Percentiles rank a stretch among this genome's conserved stretches.
phyloP scores from a whole-genome alignment of 1,140 invertebrate genomes.

The Hirudo medicinalis region DNA sequence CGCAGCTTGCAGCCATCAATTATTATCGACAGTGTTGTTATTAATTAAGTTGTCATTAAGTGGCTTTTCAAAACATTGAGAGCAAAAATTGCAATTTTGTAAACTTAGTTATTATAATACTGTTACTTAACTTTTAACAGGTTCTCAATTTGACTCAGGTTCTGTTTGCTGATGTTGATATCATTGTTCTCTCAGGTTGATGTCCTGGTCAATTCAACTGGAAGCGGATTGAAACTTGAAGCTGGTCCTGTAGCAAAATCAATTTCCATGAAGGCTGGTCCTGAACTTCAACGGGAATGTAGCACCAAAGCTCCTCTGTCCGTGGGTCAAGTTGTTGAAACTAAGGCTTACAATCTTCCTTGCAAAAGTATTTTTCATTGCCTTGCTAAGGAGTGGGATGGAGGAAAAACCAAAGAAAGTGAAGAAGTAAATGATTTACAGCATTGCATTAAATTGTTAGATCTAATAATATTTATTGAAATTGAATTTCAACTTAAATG shows the following conservation, averaged over 20 bases:
- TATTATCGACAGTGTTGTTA: too few species aligned
- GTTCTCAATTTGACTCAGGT: background rate
- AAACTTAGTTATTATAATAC: too few species aligned
- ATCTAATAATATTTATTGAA: too few species aligned
- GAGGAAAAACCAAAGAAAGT: background rate
- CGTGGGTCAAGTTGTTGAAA: background rate
- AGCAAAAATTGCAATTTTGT: too few species aligned
- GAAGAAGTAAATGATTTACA: too few species aligned
- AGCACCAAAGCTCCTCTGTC: background rate
- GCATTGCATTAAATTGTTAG: too few species aligned
- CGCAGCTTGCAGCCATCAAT: too few species aligned
- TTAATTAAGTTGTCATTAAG: too few species aligned
- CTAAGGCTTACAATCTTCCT: background rate
- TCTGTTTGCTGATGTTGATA: background rate
- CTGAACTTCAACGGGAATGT: background rate
- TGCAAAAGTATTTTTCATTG: background rate
- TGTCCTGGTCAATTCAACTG: background rate
- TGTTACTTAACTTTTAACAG: background rate
- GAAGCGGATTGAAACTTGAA: background rate
- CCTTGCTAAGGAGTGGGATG: background rate
- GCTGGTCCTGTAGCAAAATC: slow-evolving; percentile 2
- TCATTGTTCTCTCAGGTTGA: background rate
- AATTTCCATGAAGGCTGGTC: background rate
- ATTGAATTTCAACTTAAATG: too few species aligned
- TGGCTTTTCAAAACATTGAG: too few species aligned